Evolutionary conservation across 2,797 vertebrate genomes (phyloP).

Genomic region (Siniperca scherzeri): DNA sequence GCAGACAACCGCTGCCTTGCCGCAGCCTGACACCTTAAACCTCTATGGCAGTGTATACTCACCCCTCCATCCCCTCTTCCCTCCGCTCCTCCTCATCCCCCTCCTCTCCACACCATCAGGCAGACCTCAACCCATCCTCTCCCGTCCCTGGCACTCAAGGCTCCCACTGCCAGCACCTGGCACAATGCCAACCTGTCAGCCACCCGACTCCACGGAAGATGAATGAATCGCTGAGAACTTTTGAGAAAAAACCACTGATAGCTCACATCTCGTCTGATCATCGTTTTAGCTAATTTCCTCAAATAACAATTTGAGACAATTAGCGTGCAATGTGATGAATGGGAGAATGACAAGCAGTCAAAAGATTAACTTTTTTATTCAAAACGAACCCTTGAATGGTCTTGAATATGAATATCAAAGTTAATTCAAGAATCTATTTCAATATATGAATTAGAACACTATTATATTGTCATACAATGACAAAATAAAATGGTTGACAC

Average conservation of each 20-base stretch:
- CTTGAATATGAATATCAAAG: conserved; percentile 78
- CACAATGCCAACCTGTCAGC: conserved; percentile 90
- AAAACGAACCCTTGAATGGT: conserved; percentile 69
- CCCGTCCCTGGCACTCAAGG: conserved; percentile 85
- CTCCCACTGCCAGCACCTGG: conserved; percentile 92
- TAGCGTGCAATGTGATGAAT: conserved; percentile 71
- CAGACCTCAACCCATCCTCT: conserved; percentile 91
- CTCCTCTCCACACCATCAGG: conserved; percentile 88
- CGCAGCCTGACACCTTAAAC: conserved; percentile 90
- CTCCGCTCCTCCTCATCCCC: conserved; percentile 81
- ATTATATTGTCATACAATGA: conserved; percentile 55
- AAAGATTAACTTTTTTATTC: conserved; percentile 80
- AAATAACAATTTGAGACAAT: conserved; percentile 87
- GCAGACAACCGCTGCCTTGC: conserved; percentile 75
- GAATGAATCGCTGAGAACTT: conserved; percentile 88
- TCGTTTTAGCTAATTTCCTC: conserved; percentile 80
- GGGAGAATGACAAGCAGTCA: conserved; percentile 59
- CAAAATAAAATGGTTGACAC: conserved; percentile 47
- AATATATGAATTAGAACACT: conserved; percentile 77
- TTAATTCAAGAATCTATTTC: conserved; percentile 78
- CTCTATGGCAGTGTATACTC: conserved; percentile 90
- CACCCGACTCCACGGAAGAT: conserved; percentile 83
- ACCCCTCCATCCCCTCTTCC: conserved; percentile 83
- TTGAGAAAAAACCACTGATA: conserved; percentile 79
- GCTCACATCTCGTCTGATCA: conserved; percentile 82